Conservation (phyloP, 2,888 invertebrate genomes). For the Synanthedon vespiformis region DNA sequence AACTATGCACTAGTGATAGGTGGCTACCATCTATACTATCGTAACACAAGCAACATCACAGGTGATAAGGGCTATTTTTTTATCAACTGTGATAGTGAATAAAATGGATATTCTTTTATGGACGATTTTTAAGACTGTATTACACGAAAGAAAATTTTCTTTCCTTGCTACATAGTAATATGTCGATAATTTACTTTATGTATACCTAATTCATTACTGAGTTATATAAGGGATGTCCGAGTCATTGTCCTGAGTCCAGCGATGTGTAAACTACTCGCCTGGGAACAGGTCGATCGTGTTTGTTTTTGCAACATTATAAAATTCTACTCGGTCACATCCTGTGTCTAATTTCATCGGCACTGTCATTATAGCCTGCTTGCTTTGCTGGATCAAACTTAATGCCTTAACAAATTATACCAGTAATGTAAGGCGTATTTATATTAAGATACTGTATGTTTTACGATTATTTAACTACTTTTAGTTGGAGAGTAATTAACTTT, state of each 20-base stretch:
- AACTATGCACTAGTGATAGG: no score
- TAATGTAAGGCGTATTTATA: slow-evolving; percentile 6
- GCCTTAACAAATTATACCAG: slow-evolving; percentile 9
- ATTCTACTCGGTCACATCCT: slow-evolving; percentile 25
- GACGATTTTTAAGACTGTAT: no score
- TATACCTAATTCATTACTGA: background rate
- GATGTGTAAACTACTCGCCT: slow-evolving; percentile 34
- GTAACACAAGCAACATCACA: no score
- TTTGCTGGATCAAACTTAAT: slow-evolving; percentile 1
- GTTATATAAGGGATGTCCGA: slow-evolving; percentile 6
- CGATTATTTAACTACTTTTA: slow-evolving; percentile 5
- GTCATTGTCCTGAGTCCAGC: slow-evolving; percentile 56
- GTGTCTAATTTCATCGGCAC: slow-evolving; percentile 8
- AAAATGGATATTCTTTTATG: no score
- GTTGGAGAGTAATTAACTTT: slow-evolving; percentile 6
- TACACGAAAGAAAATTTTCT: background rate
- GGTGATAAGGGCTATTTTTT: no score
- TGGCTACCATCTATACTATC: no score
- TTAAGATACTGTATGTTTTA: slow-evolving; percentile 2
- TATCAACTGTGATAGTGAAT: no score
- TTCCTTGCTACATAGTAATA: background rate
- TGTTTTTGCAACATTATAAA: slow-evolving; percentile 62
- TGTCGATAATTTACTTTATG: background rate
- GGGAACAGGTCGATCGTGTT: slow-evolving; percentile 47
- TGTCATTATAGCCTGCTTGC: slow-evolving; percentile 16